phyloP scores from a whole-genome alignment of 2,797 vertebrate genomes.

The Rhabdophis nuchalis region DNA sequence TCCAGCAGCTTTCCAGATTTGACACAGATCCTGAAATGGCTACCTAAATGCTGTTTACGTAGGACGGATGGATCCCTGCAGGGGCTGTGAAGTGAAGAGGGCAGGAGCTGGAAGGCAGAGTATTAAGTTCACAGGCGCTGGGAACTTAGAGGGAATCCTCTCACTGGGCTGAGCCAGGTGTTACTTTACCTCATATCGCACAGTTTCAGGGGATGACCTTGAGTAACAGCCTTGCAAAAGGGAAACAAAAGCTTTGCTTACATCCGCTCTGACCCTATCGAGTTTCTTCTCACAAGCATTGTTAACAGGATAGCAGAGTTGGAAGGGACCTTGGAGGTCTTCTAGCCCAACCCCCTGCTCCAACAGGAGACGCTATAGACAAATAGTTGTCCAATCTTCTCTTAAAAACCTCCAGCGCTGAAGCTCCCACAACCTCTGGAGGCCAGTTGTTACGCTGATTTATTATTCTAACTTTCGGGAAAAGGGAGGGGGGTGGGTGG shows the following conservation, averaged over 20 bases:
- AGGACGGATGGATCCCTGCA: background rate
- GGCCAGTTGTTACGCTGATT: background rate
- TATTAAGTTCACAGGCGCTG: background rate
- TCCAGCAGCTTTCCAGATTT: background rate
- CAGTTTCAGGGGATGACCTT: background rate
- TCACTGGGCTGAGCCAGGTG: background rate
- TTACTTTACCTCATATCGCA: background rate
- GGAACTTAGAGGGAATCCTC: too few species aligned
- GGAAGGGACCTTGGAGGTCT: background rate
- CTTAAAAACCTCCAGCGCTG: background rate
- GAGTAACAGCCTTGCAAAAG: background rate
- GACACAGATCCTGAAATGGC: background rate
- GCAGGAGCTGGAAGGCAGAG: rapidly evolving
- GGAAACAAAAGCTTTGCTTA: background rate
- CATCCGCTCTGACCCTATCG: background rate
- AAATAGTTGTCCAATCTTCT: background rate
- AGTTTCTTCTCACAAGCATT: background rate
- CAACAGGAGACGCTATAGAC: background rate
- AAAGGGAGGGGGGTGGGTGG: too few species aligned
- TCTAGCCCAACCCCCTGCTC: background rate
- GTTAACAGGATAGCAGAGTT: background rate
- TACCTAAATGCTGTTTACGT: background rate
- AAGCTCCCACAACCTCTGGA: background rate
- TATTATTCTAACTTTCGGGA: too few species aligned
- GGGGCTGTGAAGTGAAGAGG: background rate